These are phyloP conservation scores for Denticeps clupeoides DNA, from an alignment of 2,797 vertebrate species.

Conservation along the genomic window DNA sequence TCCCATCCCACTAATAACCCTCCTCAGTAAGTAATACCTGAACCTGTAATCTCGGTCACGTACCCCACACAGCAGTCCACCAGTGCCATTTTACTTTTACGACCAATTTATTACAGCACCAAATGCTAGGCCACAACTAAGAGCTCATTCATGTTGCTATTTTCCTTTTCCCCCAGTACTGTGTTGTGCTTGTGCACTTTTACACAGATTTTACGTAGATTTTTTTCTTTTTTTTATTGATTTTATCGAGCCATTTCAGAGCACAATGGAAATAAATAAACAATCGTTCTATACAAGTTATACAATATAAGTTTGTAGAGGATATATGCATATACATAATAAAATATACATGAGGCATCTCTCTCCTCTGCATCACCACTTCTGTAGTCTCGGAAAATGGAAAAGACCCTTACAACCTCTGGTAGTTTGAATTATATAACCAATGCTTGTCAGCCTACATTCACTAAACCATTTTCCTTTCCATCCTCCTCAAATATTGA, in stretches of 20 bases:
- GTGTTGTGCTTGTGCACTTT: too few species aligned
- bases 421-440: constrained; percentile 53
- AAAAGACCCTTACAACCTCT: constrained; percentile 18
- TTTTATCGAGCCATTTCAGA: constrained; percentile 33
- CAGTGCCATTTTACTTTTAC: too few species aligned
- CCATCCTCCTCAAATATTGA: constrained; percentile 53
- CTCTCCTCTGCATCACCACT: constrained; percentile 47
- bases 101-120: too few species aligned
- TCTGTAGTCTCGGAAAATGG: constrained; percentile 49
- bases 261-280: constrained; percentile 33
- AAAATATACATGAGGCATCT: constrained; percentile 46
- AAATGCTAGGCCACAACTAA: constrained; percentile 5
- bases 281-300: constrained; percentile 11
- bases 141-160: too few species aligned
- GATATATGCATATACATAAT: constrained; percentile 29
- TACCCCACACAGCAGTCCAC: too few species aligned
- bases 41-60: too few species aligned
- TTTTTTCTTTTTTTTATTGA: too few species aligned
- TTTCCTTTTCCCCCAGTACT: too few species aligned
- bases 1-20: constrained; percentile 9
- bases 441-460: constrained; percentile 48
- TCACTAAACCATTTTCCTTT: constrained; percentile 47
- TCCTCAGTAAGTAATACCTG: too few species aligned
- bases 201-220: too few species aligned
- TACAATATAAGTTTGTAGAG: constrained; percentile 41